phyloP scores from a whole-genome alignment of 2,888 invertebrate species.

The Gastrophysa polygoni region DNA sequence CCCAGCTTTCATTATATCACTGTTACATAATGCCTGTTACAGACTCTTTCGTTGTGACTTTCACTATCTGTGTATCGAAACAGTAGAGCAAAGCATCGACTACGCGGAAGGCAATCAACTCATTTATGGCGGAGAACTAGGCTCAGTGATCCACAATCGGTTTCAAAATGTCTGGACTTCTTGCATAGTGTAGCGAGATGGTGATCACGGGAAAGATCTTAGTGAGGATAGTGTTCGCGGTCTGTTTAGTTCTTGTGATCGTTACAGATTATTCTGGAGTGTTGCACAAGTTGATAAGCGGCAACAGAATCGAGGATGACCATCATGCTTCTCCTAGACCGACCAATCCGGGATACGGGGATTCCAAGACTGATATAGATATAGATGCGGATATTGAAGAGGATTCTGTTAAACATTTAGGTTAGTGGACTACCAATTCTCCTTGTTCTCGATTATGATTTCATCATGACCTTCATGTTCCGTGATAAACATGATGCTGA shows the following conservation, averaged over 20 bases:
- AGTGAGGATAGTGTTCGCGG: constrained; percentile 61
- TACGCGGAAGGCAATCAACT: constrained; percentile 47
- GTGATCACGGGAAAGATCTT: constrained; percentile 52
- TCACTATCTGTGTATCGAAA: constrained; percentile 35
- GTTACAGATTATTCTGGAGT: constrained; percentile 63
- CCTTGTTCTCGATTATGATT: no score
- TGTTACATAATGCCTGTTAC: constrained; percentile 22
- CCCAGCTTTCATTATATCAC: not conserved
- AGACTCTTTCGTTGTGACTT: constrained; percentile 34
- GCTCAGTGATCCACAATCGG: constrained; percentile 35
- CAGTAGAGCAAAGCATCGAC: constrained; percentile 38
- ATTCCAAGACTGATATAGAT: constrained; percentile 56
- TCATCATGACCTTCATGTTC: no score
- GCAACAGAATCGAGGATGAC: constrained; percentile 53
- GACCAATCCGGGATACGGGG: constrained; percentile 57
- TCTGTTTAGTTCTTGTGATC: constrained; percentile 63
- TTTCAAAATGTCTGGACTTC: constrained; percentile 34
- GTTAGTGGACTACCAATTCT: constrained; percentile 49
- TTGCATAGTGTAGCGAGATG: constrained; percentile 41
- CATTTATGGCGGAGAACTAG: constrained; percentile 27
- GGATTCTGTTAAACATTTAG: constrained; percentile 55
- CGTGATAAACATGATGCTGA: no score
- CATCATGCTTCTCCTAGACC: constrained; percentile 49
- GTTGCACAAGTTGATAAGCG: constrained; percentile 59
- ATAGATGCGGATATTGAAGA: constrained; percentile 60